These are phyloP conservation scores for Phrynocephalus guinanensis DNA, from an alignment of 2,797 vertebrate species.

Conservation along the genomic window DNA sequence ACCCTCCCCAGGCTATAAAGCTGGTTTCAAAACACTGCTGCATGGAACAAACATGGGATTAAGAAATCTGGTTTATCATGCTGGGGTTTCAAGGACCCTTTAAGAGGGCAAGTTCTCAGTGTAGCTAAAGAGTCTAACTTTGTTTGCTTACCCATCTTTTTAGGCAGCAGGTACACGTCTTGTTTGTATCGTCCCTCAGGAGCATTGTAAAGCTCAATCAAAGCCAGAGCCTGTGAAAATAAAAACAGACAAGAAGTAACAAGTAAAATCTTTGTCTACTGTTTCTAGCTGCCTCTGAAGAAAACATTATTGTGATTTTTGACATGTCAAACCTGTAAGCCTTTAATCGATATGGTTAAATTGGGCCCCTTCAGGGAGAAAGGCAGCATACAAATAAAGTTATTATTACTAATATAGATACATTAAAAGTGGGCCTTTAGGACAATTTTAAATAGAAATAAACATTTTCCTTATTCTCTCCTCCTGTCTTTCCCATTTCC, in stretches of 20 bases:
- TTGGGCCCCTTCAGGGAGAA: no score
- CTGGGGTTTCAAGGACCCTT: neutral
- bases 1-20: no score
- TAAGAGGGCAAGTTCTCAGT: neutral
- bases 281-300: neutral
- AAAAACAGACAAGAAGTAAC: conserved; percentile 31
- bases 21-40: neutral
- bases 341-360: neutral
- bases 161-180: conserved; percentile 97
- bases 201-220: conserved; percentile 96
- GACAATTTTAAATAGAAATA: no score
- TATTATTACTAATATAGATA: no score
- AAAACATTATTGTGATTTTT: neutral
- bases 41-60: neutral
- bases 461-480: no score
- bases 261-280: neutral
- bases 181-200: conserved; percentile 98
- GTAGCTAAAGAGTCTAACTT: neutral
- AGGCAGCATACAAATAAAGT: no score
- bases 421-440: neutral
- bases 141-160: conserved; percentile 93
- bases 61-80: neutral
- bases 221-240: conserved; percentile 87
- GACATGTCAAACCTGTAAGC: neutral
- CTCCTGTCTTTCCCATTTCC: no score